Base-by-base conservation (phyloP, 2,888 invertebrate species). In the Trichacis sp. region DNA sequence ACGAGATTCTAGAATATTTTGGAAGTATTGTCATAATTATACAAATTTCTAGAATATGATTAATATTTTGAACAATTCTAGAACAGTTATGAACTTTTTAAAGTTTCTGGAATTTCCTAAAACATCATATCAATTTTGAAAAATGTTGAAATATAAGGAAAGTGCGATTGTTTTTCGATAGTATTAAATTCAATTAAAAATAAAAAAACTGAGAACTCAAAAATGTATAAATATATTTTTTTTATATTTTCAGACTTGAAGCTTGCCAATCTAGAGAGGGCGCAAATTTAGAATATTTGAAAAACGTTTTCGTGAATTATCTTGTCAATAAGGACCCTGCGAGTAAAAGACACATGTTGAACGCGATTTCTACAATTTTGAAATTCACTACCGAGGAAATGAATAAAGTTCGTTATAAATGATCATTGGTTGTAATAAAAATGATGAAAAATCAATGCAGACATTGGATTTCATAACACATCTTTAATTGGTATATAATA, bases 261-360 rank as follows among this genome's bases (percentile, higher is more conserved):
- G 88, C 91, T n/a, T 90, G 88, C 71, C 92, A 92, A 75, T 92
- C 93, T 1, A 87, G 94, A 0, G 94, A 94, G 83, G 93, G 93
- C 5, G 94, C 94, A 0, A 96, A 95, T 84, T 84, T 96, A 36
- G 96, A 96, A 81, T 96, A 96, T 80, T 84, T 96, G 57, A 95
- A 96, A 83, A 96, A 96, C 85, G 95, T 96, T 2, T 91, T 95
- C 51, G 88, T 94, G 52, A 92, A 93, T 65, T 96, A 91, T 79
- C 86, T 96, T 29, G 87, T 91, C 58, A 91, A 92, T 1, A 87
- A 87, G 0, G 93, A 93, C 81, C 83, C 87, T 29, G 88, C 88
- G 1, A 92, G 91, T 0, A 89, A 91, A 60, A 88, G 88, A 29
- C 94, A 94, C 77, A 96, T 96, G 93, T 83, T 96, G 14, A 96